Conservation (phyloP, 2,888 invertebrate species). For the Drosophila pseudotalamancana region DNA sequence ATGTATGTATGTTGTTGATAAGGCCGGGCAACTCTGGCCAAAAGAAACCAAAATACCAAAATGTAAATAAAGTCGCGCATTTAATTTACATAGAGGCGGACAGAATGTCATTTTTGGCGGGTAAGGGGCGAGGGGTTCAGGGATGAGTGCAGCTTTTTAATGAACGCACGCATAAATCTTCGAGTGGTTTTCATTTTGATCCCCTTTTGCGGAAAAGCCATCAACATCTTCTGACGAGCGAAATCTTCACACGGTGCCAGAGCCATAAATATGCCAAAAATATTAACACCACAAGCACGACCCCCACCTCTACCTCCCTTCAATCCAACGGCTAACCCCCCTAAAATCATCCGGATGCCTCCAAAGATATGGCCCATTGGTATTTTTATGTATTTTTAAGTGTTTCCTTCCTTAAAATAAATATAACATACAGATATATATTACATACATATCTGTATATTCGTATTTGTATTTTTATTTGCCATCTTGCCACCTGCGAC, state of each 20-base stretch:
- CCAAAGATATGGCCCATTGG: constrained; percentile 43
- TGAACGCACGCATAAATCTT: constrained; percentile 54
- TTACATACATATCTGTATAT: neutral
- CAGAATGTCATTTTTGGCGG: too few relatives aligned
- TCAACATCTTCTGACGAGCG: constrained; percentile 26
- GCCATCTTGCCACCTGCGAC: constrained; percentile 62
- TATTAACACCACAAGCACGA: constrained; percentile 10
- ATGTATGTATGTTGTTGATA: constrained; percentile 37
- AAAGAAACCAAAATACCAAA: constrained; percentile 26
- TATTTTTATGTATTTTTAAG: constrained; percentile 78
- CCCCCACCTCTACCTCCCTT: neutral
- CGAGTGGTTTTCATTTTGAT: constrained; percentile 49
- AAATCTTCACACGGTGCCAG: constrained; percentile 41
- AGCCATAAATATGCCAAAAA: constrained; percentile 46
- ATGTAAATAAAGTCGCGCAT: constrained; percentile 48
- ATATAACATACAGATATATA: neutral
- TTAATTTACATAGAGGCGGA: constrained; percentile 43
- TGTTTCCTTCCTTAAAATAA: constrained; percentile 45
- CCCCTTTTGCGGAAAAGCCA: constrained; percentile 39
- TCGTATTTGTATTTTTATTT: constrained; percentile 2
- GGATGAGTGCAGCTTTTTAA: constrained; percentile 32
- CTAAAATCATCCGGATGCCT: too few relatives aligned
- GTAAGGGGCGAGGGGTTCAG: neutral
- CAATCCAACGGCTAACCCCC: too few relatives aligned
- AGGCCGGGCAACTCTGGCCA: constrained; percentile 33